phyloP scores from a whole-genome alignment of 2,113 vertebrate genomes.

The Lasiurus cinereus region DNA sequence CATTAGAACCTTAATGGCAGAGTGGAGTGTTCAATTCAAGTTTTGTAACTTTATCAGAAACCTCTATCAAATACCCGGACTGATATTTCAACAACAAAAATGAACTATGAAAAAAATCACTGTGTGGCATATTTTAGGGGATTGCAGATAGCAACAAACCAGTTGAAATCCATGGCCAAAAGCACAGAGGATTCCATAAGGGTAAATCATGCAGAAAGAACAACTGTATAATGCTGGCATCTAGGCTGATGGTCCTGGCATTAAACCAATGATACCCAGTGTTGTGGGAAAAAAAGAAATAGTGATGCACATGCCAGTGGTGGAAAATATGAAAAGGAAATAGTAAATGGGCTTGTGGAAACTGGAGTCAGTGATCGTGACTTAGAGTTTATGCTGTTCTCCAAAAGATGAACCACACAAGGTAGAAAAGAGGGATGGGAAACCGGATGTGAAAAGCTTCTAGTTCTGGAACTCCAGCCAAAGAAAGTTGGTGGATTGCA shows the following conservation, averaged over 20 bases:
- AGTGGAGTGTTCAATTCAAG: not conserved
- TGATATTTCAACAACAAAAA: not conserved
- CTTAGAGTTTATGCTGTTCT: not conserved
- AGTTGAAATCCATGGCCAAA: constrained; percentile 63
- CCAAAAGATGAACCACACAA: not conserved
- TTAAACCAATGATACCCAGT: not conserved
- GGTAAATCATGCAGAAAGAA: constrained; percentile 64
- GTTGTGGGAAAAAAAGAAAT: not conserved
- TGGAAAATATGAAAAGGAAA: constrained; percentile 28
- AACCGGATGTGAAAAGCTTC: not conserved
- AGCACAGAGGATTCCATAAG: constrained; percentile 48
- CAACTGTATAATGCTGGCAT: not conserved
- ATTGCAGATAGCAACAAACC: constrained; percentile 40
- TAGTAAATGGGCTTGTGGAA: constrained; percentile 33
- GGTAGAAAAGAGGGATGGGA: constrained; percentile 44
- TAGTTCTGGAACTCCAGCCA: constrained; percentile 26
- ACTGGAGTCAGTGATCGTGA: not conserved
- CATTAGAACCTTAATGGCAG: not conserved
- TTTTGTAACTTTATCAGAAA: not conserved
- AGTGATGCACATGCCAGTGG: not conserved
- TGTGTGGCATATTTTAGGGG: not conserved
- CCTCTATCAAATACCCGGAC: not conserved
- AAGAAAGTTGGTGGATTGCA: constrained; percentile 9
- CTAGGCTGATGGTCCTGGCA: not conserved
- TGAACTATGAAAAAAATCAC: not conserved